Conservation (phyloP, 2,113 vertebrate genomes). For the Triplophysa rosa region DNA sequence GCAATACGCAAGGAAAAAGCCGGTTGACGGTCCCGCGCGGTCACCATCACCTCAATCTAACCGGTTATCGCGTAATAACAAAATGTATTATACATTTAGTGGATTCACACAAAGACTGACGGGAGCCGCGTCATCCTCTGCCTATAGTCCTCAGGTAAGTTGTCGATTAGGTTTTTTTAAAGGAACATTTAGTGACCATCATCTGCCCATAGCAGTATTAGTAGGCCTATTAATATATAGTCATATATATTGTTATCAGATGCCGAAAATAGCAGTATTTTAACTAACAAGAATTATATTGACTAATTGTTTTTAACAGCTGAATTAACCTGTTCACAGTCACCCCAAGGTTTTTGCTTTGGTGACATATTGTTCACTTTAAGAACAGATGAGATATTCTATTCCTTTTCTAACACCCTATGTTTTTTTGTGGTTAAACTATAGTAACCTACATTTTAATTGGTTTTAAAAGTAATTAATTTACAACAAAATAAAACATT, state of each 20-base stretch:
- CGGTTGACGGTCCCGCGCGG: neutral
- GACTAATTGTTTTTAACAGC: neutral
- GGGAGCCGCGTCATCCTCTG: constrained; percentile 66
- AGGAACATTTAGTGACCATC: constrained; percentile 39
- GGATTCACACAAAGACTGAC: constrained; percentile 77
- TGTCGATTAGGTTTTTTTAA: neutral
- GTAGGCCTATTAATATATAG: neutral
- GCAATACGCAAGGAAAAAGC: constrained; percentile 11
- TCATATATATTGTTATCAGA: no score
- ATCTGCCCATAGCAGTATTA: neutral
- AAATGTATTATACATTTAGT: constrained; percentile 84
- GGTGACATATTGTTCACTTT: no score
- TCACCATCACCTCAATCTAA: neutral
- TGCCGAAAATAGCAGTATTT: neutral
- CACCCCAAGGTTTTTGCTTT: no score
- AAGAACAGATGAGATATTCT: no score
- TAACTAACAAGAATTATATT: neutral
- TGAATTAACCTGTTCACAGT: no score
- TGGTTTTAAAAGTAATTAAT: no score
- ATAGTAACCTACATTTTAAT: no score
- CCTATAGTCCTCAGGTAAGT: constrained; percentile 79
- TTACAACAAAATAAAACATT: no score
- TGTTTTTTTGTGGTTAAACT: no score
- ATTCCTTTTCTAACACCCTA: no score
- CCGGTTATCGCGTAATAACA: neutral